These are phyloP conservation scores for Epinephelus moara DNA, from an alignment of 2,113 vertebrate species.

Conservation along the genomic window DNA sequence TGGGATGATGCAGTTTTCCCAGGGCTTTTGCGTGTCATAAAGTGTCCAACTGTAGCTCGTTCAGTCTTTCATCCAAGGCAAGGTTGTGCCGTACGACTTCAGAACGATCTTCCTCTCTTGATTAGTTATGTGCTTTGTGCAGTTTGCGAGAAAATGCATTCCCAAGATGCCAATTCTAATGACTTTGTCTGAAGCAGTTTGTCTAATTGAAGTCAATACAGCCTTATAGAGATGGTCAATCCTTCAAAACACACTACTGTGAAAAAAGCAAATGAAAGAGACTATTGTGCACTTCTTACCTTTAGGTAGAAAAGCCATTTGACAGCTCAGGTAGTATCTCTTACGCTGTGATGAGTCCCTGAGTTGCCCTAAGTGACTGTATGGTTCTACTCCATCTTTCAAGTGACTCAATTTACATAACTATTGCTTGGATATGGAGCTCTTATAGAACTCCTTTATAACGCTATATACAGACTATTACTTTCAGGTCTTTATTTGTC, in stretches of 20 bases:
- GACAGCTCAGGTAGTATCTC: neutral
- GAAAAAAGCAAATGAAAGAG: neutral
- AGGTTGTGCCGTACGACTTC: conserved; percentile 1
- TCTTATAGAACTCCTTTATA: no score
- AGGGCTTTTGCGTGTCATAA: neutral
- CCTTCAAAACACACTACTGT: neutral
- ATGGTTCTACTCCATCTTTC: neutral
- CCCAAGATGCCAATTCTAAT: conserved; percentile 17
- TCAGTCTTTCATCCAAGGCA: conserved; percentile 10
- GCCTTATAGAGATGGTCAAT: neutral
- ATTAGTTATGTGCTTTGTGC: conserved; percentile 16
- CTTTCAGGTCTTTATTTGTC: no score
- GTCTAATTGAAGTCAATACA: neutral
- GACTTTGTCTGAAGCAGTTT: neutral
- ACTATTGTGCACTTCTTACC: neutral
- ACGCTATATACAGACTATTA: no score
- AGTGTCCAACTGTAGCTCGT: neutral
- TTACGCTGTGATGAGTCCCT: conserved; percentile 2
- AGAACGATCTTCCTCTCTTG: neutral
- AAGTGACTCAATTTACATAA: neutral
- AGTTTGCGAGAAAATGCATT: conserved; percentile 17
- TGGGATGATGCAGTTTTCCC: neutral
- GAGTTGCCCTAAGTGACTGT: neutral
- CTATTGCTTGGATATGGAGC: no score
- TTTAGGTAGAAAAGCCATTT: neutral